These are phyloP conservation scores for Drosophila kokeensis DNA, from an alignment of 2,888 invertebrate species.

Conservation along the genomic window DNA sequence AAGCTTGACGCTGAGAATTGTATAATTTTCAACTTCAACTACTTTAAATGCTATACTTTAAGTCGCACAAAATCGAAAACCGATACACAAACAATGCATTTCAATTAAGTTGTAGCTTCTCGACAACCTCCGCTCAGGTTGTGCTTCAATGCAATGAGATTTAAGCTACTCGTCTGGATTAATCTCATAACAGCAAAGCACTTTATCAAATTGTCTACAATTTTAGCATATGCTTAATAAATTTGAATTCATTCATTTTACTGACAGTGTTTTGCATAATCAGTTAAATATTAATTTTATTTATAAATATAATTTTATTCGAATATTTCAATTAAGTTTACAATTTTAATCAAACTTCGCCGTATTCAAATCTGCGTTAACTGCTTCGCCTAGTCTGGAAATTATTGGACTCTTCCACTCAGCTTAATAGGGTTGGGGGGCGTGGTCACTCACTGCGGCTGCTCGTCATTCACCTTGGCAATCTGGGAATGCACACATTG, in stretches of 20 bases:
- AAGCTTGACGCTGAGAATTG: constrained; percentile 23
- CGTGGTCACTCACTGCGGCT: constrained; percentile 17
- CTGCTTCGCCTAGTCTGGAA: no score
- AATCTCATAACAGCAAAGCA: neutral
- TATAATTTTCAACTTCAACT: constrained; percentile 20
- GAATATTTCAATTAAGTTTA: neutral
- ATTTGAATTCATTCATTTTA: neutral
- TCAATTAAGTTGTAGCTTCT: constrained; percentile 30
- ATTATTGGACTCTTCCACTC: constrained; percentile 39
- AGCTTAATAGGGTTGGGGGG: neutral
- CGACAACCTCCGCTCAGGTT: neutral
- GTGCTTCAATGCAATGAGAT: no score
- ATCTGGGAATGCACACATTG: constrained; percentile 56
- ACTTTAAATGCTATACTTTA: neutral
- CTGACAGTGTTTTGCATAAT: no score
- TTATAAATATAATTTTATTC: no score
- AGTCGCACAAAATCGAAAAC: neutral
- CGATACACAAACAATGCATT: constrained; percentile 22
- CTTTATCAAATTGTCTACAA: neutral
- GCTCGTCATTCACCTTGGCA: constrained; percentile 73
- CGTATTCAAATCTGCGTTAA: no score
- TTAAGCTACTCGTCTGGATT: neutral
- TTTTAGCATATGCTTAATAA: neutral
- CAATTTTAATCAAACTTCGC: constrained; percentile 2
- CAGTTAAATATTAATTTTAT: no score